Conservation (phyloP, 2,888 invertebrate genomes). For the Gortyna flavago region DNA sequence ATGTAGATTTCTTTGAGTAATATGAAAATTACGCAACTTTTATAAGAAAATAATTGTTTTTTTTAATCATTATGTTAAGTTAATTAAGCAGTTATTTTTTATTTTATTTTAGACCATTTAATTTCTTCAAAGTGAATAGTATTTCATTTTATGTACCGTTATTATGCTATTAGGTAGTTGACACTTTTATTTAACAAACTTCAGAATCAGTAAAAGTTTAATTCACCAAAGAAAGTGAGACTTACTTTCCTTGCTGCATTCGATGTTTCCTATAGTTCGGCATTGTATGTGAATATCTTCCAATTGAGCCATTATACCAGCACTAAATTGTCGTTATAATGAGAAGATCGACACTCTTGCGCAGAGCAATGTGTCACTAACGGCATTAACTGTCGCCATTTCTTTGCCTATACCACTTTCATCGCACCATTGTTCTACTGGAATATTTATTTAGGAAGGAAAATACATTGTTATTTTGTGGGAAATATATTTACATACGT, state of each 20-base stretch:
- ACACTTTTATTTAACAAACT: background rate
- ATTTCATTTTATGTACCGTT: background rate
- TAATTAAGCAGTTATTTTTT: too few relatives aligned
- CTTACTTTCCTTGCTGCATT: constrained; percentile 11
- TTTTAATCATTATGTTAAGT: too few relatives aligned
- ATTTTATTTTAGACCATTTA: too few relatives aligned
- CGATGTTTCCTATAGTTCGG: constrained; percentile 1
- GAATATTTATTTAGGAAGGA: constrained; percentile 37
- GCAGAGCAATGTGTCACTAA: constrained; percentile 45
- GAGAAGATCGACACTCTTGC: constrained; percentile 36
- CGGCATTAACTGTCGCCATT: constrained; percentile 56
- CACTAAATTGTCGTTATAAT: constrained; percentile 37
- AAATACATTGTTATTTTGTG: constrained; percentile 25
- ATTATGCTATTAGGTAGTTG: background rate
- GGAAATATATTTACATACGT: background rate
- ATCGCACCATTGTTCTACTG: constrained; percentile 49
- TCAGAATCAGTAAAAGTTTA: background rate
- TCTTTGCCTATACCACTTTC: constrained; percentile 55
- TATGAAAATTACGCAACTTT: too few relatives aligned
- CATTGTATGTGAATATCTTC: constrained; percentile 19
- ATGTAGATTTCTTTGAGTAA: too few relatives aligned
- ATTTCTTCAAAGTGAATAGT: background rate
- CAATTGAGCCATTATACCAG: constrained; percentile 25
- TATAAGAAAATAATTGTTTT: too few relatives aligned
- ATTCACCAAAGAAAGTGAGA: constrained; percentile 2